phyloP scores from a whole-genome alignment of 2,113 vertebrate genomes.

The Thomomys bottae region DNA sequence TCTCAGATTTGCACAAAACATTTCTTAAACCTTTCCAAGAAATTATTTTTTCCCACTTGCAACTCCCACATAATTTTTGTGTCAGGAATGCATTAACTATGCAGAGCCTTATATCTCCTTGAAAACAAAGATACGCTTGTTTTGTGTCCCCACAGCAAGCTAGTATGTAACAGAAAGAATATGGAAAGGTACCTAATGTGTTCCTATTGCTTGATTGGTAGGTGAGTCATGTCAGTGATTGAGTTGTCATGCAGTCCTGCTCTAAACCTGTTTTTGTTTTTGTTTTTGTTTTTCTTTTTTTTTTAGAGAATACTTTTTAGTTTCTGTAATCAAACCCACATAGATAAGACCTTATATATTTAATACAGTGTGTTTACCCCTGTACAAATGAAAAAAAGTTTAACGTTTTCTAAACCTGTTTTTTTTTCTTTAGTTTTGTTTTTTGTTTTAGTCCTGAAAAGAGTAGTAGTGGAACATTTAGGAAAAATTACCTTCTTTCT shows the following conservation, averaged over 20 bases:
- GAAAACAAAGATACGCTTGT: neutral
- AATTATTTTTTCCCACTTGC: neutral
- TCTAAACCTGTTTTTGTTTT: neutral
- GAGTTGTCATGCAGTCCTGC: neutral
- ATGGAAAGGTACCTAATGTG: neutral
- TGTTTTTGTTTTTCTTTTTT: too few relatives aligned
- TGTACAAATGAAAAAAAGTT: too few relatives aligned
- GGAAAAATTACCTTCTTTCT: neutral
- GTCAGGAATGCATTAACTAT: neutral
- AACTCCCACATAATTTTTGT: neutral
- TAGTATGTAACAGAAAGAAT: neutral
- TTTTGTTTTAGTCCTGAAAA: neutral
- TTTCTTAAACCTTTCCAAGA: constrained; percentile 12
- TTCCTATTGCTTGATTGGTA: neutral
- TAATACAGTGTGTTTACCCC: too few relatives aligned
- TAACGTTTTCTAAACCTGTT: neutral
- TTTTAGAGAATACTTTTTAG: too few relatives aligned
- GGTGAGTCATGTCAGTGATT: neutral
- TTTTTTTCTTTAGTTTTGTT: too few relatives aligned
- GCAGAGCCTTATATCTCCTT: neutral
- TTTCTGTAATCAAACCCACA: too few relatives aligned
- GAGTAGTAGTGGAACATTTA: neutral
- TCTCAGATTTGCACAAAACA: constrained; percentile 1
- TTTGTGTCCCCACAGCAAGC: neutral
- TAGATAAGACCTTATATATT: too few relatives aligned